A percentile compares a stretch with the other conserved stretches of the same genome.
Evolutionary conservation across 2,113 vertebrate species (phyloP).

Genomic region (Heterocephalus glaber): DNA sequence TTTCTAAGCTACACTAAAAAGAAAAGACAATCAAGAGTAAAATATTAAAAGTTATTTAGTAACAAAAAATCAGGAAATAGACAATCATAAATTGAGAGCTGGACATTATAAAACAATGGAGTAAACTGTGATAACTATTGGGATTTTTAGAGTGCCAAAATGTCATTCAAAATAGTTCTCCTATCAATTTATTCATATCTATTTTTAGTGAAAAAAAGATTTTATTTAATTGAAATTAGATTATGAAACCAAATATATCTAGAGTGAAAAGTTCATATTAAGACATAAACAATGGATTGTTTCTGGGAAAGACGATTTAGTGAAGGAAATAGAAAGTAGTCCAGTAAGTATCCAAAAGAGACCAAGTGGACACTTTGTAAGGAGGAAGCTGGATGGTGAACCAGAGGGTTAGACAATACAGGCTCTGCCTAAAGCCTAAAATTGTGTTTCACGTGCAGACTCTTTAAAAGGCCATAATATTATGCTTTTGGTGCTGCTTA

Average conservation of each 20-base stretch:
- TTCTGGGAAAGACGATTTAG: slow-evolving; percentile 31
- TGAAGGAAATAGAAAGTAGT: not conserved
- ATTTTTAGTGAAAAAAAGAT: not conserved
- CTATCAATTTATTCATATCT: not conserved
- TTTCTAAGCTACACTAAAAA: not conserved
- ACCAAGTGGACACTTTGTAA: not conserved
- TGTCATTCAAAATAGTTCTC: not conserved
- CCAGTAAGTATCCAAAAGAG: not conserved
- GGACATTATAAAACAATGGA: not conserved
- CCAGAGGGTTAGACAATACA: not conserved
- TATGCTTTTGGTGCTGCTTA: not conserved
- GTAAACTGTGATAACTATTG: not conserved
- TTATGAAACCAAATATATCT: slow-evolving; percentile 32
- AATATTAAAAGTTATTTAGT: not conserved
- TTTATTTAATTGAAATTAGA: slow-evolving; percentile 47
- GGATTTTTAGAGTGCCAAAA: not conserved
- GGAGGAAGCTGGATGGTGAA: not conserved
- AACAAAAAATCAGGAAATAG: not conserved
- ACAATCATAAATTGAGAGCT: not conserved
- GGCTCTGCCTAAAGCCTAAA: not conserved
- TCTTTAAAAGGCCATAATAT: not conserved
- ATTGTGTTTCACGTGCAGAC: not conserved
- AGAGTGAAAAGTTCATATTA: slow-evolving; percentile 4
- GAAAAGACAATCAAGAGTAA: not conserved
- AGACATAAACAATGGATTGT: not conserved